Evolutionary conservation across 1,140 invertebrate genomes (phyloP), one percentile per base, ranked within the genome.

Genomic region (Aphaenogaster floridana): DNA sequence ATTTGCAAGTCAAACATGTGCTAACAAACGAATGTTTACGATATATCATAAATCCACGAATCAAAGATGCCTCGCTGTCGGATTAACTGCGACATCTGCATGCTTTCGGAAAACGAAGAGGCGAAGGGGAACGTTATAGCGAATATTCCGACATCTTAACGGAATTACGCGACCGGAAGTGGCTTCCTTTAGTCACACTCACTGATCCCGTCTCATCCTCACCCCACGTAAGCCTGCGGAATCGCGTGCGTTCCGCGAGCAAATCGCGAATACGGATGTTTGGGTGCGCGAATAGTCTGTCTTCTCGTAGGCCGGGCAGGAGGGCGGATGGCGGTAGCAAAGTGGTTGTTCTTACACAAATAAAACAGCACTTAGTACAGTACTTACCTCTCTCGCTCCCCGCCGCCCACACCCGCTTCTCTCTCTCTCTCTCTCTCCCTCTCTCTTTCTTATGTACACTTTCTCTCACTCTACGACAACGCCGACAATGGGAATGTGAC

Each of bases 401-500:
- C 78, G 17, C 48, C 61, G 50, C 87, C 68, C 48, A 17, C 34
- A 28, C 39, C 4, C 68, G 28, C 34, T 72, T 28, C 80, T 61
- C 72, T 69, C 61, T 79, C 74, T 48, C 72, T 74, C 86, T 71
- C 77, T 69, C n/a, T 50, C 59, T 57, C 21, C 63, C 50, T 66
- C 50, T 66, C 45, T 74, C 39, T n/a, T 57, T 68, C 71, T 21
- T 76, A 21, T 48, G 21, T 34, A 54, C 86, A 17, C 61, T 86
- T 50, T 79, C 71, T 83, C 66, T 52, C 81, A 54, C 48, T 36
- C 36, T 86, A 86, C 89, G 92, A 93, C 92, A 93, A 94, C 92
- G 93, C 91, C 93, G 94, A 95, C 93, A 95, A 95, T 95, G 94
- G 93, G 92, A 95, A 95, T 95, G 94, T 93, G 94, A 94, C 94